A percentile compares a stretch with the other conserved stretches of the same genome.
Evolutionary conservation across 2,797 vertebrate species (phyloP).

Genomic region (Sternotherus odoratus): DNA sequence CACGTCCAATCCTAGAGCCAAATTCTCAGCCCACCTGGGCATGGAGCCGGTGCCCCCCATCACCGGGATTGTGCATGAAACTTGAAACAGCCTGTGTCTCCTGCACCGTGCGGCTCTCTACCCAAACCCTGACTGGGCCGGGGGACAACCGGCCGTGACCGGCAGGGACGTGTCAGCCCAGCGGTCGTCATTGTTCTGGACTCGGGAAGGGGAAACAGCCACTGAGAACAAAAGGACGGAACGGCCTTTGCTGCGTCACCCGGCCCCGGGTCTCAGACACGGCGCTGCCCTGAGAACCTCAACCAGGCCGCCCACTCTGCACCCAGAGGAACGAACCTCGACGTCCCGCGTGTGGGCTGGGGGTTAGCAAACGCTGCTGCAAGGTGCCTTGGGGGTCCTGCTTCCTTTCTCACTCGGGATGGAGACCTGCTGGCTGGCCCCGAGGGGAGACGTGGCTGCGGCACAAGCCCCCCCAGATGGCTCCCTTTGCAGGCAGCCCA

Average conservation of each 20-base stretch:
- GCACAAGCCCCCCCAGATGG: not conserved
- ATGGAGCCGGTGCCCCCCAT: not conserved
- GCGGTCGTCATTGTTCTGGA: not conserved
- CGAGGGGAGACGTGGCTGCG: not conserved
- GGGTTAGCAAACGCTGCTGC: not conserved
- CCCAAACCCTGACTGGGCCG: not conserved
- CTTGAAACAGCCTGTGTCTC: not conserved
- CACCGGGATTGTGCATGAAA: too few relatives aligned
- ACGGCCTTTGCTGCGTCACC: not conserved
- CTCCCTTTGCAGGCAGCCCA: slow-evolving; percentile 56
- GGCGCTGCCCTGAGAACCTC: not conserved
- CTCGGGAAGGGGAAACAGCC: not conserved
- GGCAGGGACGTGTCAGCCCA: not conserved
- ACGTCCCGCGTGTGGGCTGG: not conserved
- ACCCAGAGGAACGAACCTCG: not conserved
- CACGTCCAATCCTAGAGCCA: not conserved
- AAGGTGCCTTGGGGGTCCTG: too few relatives aligned
- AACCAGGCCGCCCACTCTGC: too few relatives aligned
- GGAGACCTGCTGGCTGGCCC: too few relatives aligned
- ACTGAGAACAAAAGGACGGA: too few relatives aligned
- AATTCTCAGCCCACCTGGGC: not conserved
- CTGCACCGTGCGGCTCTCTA: not conserved
- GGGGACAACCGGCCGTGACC: not conserved
- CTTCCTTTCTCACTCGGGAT: not conserved
- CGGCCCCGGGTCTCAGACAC: too few relatives aligned